Percentiles rank a stretch among this genome's conserved stretches.
phyloP scores from a whole-genome alignment of 2,113 vertebrate genomes.

The Galeopterus variegatus region DNA sequence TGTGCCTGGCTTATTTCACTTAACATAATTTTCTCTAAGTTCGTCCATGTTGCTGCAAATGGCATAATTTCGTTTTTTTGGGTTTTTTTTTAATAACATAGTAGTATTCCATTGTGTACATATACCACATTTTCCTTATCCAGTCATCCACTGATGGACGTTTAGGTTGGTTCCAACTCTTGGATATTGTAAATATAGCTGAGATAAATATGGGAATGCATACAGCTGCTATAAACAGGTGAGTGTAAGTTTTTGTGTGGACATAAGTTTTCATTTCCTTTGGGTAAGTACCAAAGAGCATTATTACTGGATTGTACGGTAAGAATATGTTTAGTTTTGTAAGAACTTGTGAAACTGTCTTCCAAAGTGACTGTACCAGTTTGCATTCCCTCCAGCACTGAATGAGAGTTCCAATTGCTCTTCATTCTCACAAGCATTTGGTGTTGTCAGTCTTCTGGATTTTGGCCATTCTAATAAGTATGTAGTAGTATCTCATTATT shows the following conservation, averaged over 20 bases:
- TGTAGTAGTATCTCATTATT: background rate
- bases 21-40: too few species aligned
- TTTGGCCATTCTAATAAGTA: background rate
- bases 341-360: background rate
- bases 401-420: background rate
- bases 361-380: background rate
- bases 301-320: background rate
- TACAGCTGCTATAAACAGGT: background rate
- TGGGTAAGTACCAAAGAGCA: background rate
- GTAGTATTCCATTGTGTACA: too few species aligned
- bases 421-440: background rate
- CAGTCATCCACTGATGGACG: background rate
- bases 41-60: too few species aligned
- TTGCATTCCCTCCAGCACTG: background rate
- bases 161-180: background rate
- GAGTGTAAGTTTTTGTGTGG: background rate
- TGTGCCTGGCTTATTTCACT: too few species aligned
- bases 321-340: background rate
- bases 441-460: background rate
- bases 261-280: background rate
- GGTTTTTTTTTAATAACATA: too few species aligned
- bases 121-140: background rate
- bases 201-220: too few species aligned
- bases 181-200: background rate
- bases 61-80: too few species aligned